Evolutionary conservation across 92 coral and sea anemone genomes (phyloP).

Genomic region (Epizoanthus stellaris): DNA sequence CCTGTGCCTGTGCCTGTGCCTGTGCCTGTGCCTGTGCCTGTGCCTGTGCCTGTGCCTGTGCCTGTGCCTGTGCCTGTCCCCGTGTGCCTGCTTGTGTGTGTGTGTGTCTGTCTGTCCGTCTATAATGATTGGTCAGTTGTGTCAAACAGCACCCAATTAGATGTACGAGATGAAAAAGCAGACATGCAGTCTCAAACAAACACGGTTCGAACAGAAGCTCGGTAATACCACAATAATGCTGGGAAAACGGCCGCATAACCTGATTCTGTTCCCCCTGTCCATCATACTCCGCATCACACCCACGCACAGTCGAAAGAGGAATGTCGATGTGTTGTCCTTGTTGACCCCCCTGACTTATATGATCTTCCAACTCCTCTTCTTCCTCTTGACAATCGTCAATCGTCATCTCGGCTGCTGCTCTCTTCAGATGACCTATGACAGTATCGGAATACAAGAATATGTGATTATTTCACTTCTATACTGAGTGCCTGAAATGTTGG

Average conservation of each 20-base stretch:
- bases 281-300: not conserved
- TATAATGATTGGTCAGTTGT: no score
- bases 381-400: conserved; percentile 11
- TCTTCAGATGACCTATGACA: not conserved
- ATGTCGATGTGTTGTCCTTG: not conserved
- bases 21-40: no score
- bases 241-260: not conserved
- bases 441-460: not conserved
- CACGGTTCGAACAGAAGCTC: no score
- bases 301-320: not conserved
- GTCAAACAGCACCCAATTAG: no score
- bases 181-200: no score
- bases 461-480: not conserved
- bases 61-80: no score
- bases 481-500: no score
- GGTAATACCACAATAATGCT: not conserved
- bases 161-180: no score
- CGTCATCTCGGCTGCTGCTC: conserved; percentile 8
- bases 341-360: not conserved
- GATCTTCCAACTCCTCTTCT: not conserved
- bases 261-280: not conserved
- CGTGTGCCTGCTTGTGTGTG: no score
- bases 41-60: no score
- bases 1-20: no score
- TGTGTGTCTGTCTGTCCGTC: no score